Base-by-base conservation (phyloP, 2,888 invertebrate genomes). In the Seladonia tumulorum region DNA sequence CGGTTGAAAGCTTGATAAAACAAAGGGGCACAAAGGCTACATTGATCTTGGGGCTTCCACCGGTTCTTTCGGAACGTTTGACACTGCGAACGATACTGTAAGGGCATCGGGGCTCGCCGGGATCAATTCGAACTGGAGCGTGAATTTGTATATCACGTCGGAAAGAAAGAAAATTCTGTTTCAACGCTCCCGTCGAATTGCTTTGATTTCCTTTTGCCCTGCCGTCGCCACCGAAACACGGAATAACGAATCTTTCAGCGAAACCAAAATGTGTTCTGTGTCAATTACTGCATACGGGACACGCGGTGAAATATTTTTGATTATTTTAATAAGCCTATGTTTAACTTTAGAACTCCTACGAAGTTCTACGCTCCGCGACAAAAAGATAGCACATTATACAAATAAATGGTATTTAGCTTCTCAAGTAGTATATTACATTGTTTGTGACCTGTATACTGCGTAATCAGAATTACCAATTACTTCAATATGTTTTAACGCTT, bases 131-230 rank as follows among this genome's bases (percentile, higher is more conserved):
- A 42, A 70, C 4, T 22, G n/a, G 70, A 42, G 70, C 70, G 70
- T 70, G 70, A 70, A 70, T 70, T 70, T 70, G 42, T 42, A 80
- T 89, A 86, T 83, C 68, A 83, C 47, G 42, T 35, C 35, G 66
- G 18, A 35, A 66, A 68, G 66, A 68, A 35, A 10, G 10, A 29
- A 16, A 29, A 63, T 63, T 39, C 66, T 18, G 12, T 66, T 66
- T 8, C 18, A 35, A 35, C 35, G 35, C 22, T 35, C 16, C 18
- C 10, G 22, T 68, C 22, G 8, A 35, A 18, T 22, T 22, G 66
- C 66, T 68, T 68, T 39, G 66, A 68, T 66, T 66, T 63, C 29
- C 7, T 63, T 63, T 63, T 29, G 14, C 14, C 29, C 63, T 12
- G 25, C 29, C 12, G 25, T 29, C 2, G 29, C 16, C 25, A 25